Conservation (phyloP, 2,888 invertebrate genomes). For the Hofmannophila pseudospretella region DNA sequence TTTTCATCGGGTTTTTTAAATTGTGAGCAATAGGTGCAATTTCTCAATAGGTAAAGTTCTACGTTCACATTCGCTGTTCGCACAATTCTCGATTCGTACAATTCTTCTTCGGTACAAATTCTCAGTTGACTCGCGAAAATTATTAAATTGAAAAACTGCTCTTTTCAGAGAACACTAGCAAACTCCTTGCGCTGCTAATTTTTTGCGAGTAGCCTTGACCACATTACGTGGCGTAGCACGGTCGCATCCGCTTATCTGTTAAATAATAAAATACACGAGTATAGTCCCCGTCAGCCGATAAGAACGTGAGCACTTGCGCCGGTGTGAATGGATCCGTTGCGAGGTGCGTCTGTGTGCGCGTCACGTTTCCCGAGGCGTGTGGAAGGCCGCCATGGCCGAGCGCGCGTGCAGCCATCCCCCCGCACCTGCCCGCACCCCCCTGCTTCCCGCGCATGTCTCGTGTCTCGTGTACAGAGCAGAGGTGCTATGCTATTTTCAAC, state of each 20-base stretch:
- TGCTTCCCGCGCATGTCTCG: slow-evolving; percentile 30
- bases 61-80: too few species aligned
- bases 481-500: slow-evolving; percentile 44
- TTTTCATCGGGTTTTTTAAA: too few species aligned
- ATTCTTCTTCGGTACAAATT: too few species aligned
- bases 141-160: too few species aligned
- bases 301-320: slow-evolving; percentile 31
- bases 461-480: slow-evolving; percentile 20
- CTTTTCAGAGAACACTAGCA: too few species aligned
- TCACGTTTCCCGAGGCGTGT: slow-evolving; percentile 72
- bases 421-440: slow-evolving; percentile 19
- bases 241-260: background rate
- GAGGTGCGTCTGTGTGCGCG: slow-evolving; percentile 26
- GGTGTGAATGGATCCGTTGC: slow-evolving; percentile 22
- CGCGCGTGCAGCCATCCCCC: slow-evolving; percentile 36
- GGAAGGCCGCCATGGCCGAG: slow-evolving; percentile 36
- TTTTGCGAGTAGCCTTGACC: too few species aligned
- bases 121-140: too few species aligned
- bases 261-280: slow-evolving; percentile 16
- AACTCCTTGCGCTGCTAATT: too few species aligned
- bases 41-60: too few species aligned
- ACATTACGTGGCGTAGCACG: too few species aligned
- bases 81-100: too few species aligned
- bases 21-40: too few species aligned
- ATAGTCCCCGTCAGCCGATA: slow-evolving; percentile 36